Evolutionary conservation across 2,113 vertebrate species (phyloP), one percentile per base, ranked within the genome.

Genomic region (Sclerurus mexicanus): DNA sequence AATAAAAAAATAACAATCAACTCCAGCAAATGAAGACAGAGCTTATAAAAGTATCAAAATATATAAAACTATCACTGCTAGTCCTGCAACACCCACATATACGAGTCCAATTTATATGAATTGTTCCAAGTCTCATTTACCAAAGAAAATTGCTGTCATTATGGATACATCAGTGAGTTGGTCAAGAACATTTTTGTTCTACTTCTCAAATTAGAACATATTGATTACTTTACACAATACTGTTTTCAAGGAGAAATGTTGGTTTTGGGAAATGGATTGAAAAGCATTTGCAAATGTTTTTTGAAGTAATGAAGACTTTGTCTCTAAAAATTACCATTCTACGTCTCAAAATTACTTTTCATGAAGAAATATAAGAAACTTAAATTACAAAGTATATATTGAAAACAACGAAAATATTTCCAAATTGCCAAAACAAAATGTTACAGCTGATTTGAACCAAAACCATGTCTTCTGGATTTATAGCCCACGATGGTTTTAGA

Each of bases 41-140:
- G 16, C 35, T 86, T 44, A 50, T 77, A 80, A 93, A 91, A 88
- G 68, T 86, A 85, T 76, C 55, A 87, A 95, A 97, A 82, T 15
- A 73, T 42, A 82, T 79, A 81, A 89, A 96, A 72, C 50, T 77
- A 87, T 89, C 52, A 56, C 60, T 93, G 72, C n/a, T 47, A 81
- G 42, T 91, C 67, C 75, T 81, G 75, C 42, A 93, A 94, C 55
- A 95, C 95, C 87, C 67, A 90, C 67, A 88, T 79, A 83, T 30
- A 39, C 12, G 24, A 91, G 27, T 62, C 55, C 80, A 79, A 93
- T 90, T 93, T 59, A 67, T 37, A 83, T 44, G 14, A 96, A 80
- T 96, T 88, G 46, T 87, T 93, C 71, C 75, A 95, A 93, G 85
- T 68, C 59, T 94, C 85, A 91, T 91, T 93, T 91, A 93, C 53